Evolutionary conservation across 92 coral and sea anemone genomes (phyloP).

Genomic region (Zoanthus sociatus): DNA sequence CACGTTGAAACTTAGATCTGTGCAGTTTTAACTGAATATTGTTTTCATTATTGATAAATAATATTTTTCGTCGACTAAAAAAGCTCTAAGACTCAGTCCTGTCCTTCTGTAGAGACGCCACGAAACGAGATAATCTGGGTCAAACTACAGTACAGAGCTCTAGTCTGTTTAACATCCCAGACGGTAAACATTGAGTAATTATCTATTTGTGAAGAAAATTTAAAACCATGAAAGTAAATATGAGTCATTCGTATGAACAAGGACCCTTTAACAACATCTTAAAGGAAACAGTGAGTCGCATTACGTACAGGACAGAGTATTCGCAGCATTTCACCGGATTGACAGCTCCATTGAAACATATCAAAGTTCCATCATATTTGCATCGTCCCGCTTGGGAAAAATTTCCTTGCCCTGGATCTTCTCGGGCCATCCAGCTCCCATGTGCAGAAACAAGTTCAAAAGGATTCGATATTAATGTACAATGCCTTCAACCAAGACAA

Average conservation of each 20-base stretch:
- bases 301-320: slow-evolving; percentile 79
- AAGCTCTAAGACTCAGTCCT: too few relatives aligned
- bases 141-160: too few relatives aligned
- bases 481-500: slow-evolving; percentile 76
- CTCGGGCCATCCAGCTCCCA: slow-evolving; percentile 72
- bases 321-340: slow-evolving; percentile 70
- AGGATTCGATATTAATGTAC: slow-evolving; percentile 63
- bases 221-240: neutral
- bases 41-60: neutral
- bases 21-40: neutral
- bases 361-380: slow-evolving; percentile 65
- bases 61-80: too few relatives aligned
- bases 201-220: neutral
- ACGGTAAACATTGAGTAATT: neutral
- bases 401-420: slow-evolving; percentile 64
- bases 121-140: too few relatives aligned
- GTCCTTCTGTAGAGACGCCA: too few relatives aligned
- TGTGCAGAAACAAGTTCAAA: slow-evolving; percentile 32
- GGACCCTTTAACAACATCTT: slow-evolving; percentile 60
- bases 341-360: slow-evolving; percentile 67
- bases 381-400: slow-evolving; percentile 77
- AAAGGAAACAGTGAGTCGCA: slow-evolving; percentile 75
- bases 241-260: neutral
- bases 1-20: neutral
- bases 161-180: neutral